phyloP scores from a whole-genome alignment of 2,888 invertebrate species.

The Leptinotarsa tumamoca region DNA sequence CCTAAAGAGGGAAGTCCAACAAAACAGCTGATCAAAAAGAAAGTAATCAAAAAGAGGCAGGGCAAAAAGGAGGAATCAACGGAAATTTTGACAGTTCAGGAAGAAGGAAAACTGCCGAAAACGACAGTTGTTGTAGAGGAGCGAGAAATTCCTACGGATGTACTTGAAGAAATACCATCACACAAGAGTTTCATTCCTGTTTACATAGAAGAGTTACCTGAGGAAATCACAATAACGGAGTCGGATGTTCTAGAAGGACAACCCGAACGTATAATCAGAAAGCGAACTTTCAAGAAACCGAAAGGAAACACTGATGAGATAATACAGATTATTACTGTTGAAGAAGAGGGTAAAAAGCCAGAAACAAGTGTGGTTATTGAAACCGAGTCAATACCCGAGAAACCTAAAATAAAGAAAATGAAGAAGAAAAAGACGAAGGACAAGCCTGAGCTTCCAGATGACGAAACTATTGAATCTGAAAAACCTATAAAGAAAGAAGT shows the following conservation, averaged over 20 bases:
- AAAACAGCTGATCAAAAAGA: constrained; percentile 55
- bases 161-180: constrained; percentile 49
- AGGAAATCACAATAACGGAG: constrained; percentile 55
- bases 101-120: constrained; percentile 62
- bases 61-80: constrained; percentile 59
- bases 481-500: constrained; percentile 62
- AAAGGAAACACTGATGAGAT: constrained; percentile 58
- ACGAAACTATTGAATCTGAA: constrained; percentile 56
- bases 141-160: constrained; percentile 64
- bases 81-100: constrained; percentile 65
- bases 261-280: constrained; percentile 55
- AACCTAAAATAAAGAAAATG: constrained; percentile 41
- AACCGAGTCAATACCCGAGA: constrained; percentile 31
- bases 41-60: constrained; percentile 59
- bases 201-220: constrained; percentile 54
- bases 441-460: constrained; percentile 44
- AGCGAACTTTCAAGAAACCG: constrained; percentile 56
- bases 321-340: constrained; percentile 67
- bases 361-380: constrained; percentile 63
- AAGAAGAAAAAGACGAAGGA: constrained; percentile 45
- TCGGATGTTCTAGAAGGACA: constrained; percentile 48
- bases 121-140: constrained; percentile 61
- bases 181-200: constrained; percentile 58
- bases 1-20: constrained; percentile 59
- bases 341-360: constrained; percentile 67